Conservation (phyloP, 1,140 invertebrate species). For the Brachionus angularis region DNA sequence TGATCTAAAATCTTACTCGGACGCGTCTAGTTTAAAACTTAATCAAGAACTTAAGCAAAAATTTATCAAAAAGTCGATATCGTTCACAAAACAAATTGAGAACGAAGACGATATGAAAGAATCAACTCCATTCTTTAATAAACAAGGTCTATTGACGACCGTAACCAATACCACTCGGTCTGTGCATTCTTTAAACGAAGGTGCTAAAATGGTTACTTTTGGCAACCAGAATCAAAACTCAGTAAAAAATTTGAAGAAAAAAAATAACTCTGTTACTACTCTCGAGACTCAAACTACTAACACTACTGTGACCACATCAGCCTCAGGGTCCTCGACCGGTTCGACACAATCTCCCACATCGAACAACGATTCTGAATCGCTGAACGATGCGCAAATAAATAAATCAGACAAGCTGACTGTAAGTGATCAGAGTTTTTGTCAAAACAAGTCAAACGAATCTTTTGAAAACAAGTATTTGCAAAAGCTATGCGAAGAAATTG, state of each 20-base stretch:
- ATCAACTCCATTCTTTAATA: neutral
- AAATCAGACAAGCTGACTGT: neutral
- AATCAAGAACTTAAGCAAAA: no score
- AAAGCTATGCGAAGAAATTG: constrained; percentile 32
- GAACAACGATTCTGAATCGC: constrained; percentile 8
- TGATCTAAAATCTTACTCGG: no score
- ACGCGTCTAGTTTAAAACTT: no score
- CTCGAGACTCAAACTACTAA: constrained; percentile 2
- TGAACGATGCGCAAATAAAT: neutral
- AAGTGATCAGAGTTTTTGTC: constrained; percentile 26
- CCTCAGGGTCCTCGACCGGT: neutral
- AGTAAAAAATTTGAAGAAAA: neutral
- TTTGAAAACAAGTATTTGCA: constrained; percentile 21
- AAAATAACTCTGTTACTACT: no score
- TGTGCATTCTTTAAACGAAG: neutral
- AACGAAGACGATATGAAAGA: neutral
- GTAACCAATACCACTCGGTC: neutral
- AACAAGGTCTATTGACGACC: neutral
- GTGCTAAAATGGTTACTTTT: constrained; percentile 7
- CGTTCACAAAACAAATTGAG: neutral
- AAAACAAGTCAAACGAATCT: constrained; percentile 1
- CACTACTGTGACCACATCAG: constrained; percentile 23
- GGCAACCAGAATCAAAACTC: neutral
- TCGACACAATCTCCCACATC: neutral
- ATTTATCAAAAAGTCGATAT: constrained; percentile 12